Evolutionary conservation across 2,113 vertebrate genomes (phyloP).

Genomic region (Limnothrissa miodon): DNA sequence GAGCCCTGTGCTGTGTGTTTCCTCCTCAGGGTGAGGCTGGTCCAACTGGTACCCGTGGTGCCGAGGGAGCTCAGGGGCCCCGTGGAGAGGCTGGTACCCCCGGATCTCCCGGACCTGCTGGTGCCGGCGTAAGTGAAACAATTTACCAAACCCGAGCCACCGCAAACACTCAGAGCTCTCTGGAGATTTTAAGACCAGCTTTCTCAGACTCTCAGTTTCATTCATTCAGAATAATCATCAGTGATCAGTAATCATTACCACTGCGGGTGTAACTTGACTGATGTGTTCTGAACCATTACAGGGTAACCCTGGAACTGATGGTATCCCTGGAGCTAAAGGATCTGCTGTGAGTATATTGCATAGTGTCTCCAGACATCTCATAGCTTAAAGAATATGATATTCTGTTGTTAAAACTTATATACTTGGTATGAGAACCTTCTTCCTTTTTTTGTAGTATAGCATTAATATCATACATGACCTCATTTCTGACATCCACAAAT

Average conservation of each 20-base stretch:
- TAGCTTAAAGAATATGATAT: too few relatives aligned
- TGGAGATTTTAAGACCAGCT: not conserved
- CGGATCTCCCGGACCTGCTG: constrained; percentile 89
- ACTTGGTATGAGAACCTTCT: not conserved
- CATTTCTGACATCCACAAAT: not conserved
- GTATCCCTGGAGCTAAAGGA: constrained; percentile 93
- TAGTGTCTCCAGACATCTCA: too few relatives aligned
- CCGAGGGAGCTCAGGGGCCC: constrained; percentile 90
- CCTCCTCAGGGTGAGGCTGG: constrained; percentile 89
- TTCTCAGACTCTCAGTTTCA: not conserved
- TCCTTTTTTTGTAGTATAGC: not conserved
- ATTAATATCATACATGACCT: not conserved
- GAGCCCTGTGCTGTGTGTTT: constrained; percentile 27
- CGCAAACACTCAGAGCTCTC: not conserved
- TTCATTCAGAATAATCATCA: not conserved
- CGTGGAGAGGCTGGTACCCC: constrained; percentile 89
- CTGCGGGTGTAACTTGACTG: not conserved
- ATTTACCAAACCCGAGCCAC: not conserved
- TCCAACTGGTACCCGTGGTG: constrained; percentile 85
- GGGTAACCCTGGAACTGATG: constrained; percentile 95
- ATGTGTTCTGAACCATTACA: constrained; percentile 44
- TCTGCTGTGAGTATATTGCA: constrained; percentile 81
- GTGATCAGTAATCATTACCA: not conserved
- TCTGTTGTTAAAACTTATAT: not conserved
- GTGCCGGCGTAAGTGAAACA: constrained; percentile 80